phyloP scores from a whole-genome alignment of 2,797 vertebrate genomes.

The Phalloptychus januarius region DNA sequence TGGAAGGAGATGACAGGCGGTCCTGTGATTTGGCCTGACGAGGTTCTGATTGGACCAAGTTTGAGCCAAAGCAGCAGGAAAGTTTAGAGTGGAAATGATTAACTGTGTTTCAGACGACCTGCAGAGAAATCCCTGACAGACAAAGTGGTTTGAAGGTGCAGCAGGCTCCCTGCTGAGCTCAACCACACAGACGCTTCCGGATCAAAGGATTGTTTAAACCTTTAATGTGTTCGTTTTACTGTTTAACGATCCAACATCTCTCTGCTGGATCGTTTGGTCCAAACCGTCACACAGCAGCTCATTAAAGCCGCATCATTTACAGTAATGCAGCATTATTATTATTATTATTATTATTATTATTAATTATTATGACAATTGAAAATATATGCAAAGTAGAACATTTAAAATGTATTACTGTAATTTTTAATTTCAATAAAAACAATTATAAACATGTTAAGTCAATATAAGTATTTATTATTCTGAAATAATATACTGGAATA shows the following conservation, averaged over 20 bases:
- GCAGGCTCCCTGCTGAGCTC: conserved; percentile 24
- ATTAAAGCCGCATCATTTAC: background rate
- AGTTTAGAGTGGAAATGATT: conserved; percentile 1
- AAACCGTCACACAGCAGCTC: background rate
- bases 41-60: background rate
- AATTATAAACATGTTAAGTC: too few relatives aligned
- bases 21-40: background rate
- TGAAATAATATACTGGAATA: background rate
- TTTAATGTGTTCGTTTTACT: background rate
- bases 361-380: background rate
- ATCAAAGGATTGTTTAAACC: background rate
- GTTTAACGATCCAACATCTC: background rate
- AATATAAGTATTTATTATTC: background rate
- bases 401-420: too few relatives aligned
- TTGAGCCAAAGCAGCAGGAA: background rate
- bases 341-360: too few relatives aligned
- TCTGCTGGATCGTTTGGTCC: background rate
- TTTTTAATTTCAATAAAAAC: too few relatives aligned
- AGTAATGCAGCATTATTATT: too few relatives aligned
- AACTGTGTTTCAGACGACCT: background rate
- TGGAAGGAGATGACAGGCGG: background rate
- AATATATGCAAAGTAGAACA: too few relatives aligned
- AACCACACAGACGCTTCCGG: conserved; percentile 10
- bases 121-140: background rate
- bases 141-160: conserved; percentile 4